Percentiles rank a stretch among this genome's conserved stretches.
Evolutionary conservation across 2,797 vertebrate genomes (phyloP).

Genomic region (Sebastes flavidus): DNA sequence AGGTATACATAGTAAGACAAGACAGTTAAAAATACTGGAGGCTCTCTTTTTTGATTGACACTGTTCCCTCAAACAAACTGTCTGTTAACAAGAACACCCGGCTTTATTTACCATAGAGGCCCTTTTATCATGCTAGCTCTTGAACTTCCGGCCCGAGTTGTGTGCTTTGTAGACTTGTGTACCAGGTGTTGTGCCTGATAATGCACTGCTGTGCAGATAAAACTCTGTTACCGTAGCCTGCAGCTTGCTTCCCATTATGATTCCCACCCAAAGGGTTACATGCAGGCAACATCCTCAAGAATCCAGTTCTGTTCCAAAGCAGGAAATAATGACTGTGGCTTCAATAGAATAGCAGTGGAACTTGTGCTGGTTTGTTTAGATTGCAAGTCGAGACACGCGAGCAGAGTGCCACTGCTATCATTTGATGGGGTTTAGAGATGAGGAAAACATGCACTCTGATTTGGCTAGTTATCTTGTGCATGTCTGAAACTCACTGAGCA

Average conservation of each 20-base stretch:
- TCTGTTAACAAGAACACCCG: slow-evolving; percentile 40
- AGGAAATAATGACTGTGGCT: slow-evolving; percentile 75
- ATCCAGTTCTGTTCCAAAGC: slow-evolving; percentile 71
- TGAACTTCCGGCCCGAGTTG: slow-evolving; percentile 44
- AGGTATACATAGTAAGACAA: not conserved
- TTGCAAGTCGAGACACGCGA: slow-evolving; percentile 63
- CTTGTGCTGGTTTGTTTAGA: slow-evolving; percentile 69
- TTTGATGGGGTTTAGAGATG: slow-evolving; percentile 37
- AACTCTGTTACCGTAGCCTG: slow-evolving; percentile 46
- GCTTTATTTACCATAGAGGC: slow-evolving; percentile 54
- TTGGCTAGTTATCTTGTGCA: not conserved
- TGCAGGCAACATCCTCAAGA: slow-evolving; percentile 75
- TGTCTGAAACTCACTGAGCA: slow-evolving; percentile 17
- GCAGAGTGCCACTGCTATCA: slow-evolving; percentile 45
- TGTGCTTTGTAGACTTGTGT: slow-evolving; percentile 51
- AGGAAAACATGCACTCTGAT: slow-evolving; percentile 23
- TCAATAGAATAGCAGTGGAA: slow-evolving; percentile 64
- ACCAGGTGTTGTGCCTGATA: slow-evolving; percentile 69
- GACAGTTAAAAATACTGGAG: slow-evolving; percentile 30
- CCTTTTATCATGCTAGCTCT: slow-evolving; percentile 49
- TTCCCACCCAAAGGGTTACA: slow-evolving; percentile 71
- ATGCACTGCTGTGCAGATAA: slow-evolving; percentile 58
- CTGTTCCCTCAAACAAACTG: not conserved
- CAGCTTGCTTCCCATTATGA: slow-evolving; percentile 66
- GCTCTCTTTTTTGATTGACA: slow-evolving; percentile 18